Evolutionary conservation across 2,888 invertebrate genomes (phyloP).

Genomic region (Drosophila kambysellisi): DNA sequence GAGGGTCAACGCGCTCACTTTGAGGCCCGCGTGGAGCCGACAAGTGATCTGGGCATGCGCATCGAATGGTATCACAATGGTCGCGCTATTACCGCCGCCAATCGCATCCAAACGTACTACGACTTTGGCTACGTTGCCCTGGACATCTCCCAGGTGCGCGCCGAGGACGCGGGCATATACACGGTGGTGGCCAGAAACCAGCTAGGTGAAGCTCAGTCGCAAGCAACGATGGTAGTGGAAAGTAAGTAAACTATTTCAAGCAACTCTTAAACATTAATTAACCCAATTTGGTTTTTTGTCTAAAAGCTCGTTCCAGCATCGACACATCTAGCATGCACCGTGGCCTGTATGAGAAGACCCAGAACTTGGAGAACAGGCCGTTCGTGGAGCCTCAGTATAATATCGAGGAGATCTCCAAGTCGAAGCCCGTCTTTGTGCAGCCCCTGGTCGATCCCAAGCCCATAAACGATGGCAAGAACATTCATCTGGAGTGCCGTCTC

Average conservation of each 20-base stretch:
- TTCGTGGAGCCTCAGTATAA: slow-evolving; percentile 95
- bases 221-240: slow-evolving; percentile 94
- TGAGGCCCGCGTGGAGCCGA: slow-evolving; percentile 97
- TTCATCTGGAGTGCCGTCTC: slow-evolving; percentile 95
- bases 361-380: slow-evolving; percentile 93
- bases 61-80: slow-evolving; percentile 99
- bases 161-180: slow-evolving; percentile 97
- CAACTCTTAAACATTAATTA: background rate
- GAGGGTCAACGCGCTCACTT: slow-evolving; percentile 98
- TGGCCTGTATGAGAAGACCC: slow-evolving; percentile 93
- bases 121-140: slow-evolving; percentile 99
- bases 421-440: slow-evolving; percentile 97
- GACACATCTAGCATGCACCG: slow-evolving; percentile 96
- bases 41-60: slow-evolving; percentile 95
- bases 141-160: slow-evolving; percentile 96
- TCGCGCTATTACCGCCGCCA: slow-evolving; percentile 93
- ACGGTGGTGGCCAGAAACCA: slow-evolving; percentile 96
- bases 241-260: slow-evolving; percentile 87
- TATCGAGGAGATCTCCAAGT: slow-evolving; percentile 96
- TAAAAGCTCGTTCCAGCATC: slow-evolving; percentile 93
- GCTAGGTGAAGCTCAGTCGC: slow-evolving; percentile 94
- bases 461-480: slow-evolving; percentile 94
- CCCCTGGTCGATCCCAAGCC: slow-evolving; percentile 95
- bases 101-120: slow-evolving; percentile 96
- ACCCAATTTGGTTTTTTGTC: slow-evolving; percentile 4